A percentile compares a stretch with the other conserved stretches of the same genome.
phyloP scores from a whole-genome alignment of 2,797 vertebrate genomes.

The Microctenopoma lineatum region DNA sequence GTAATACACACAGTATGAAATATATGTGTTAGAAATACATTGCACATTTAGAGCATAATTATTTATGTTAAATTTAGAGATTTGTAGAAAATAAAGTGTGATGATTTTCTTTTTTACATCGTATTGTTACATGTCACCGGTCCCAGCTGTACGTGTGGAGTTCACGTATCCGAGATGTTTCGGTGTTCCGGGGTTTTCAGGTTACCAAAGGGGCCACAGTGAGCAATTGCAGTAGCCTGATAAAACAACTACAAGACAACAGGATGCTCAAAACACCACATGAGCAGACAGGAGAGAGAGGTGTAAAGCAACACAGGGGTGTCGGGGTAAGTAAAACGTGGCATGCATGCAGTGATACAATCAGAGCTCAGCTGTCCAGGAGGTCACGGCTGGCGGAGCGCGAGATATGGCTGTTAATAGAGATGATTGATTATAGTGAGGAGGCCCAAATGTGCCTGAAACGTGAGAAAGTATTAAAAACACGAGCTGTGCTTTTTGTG shows the following conservation, averaged over 20 bases:
- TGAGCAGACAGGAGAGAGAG: constrained; percentile 54
- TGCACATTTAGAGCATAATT: no score
- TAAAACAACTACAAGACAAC: constrained; percentile 68
- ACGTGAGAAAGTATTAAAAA: constrained; percentile 74
- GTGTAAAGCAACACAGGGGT: constrained; percentile 54
- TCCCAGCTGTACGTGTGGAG: constrained; percentile 7
- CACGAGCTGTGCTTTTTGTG: constrained; percentile 61
- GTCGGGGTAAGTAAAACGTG: constrained; percentile 69
- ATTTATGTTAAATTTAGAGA: no score
- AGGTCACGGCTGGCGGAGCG: constrained; percentile 76
- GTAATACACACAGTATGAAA: no score
- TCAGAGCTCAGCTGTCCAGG: constrained; percentile 79
- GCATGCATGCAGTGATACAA: constrained; percentile 72
- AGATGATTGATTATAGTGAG: constrained; percentile 79
- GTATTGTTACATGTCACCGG: neutral
- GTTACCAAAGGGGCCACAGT: constrained; percentile 54
- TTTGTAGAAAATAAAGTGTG: no score
- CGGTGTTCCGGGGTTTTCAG: constrained; percentile 45
- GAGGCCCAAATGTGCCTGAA: constrained; percentile 59
- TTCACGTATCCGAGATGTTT: constrained; percentile 27
- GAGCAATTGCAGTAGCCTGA: constrained; percentile 48
- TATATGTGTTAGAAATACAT: no score
- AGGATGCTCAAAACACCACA: constrained; percentile 50
- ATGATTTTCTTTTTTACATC: neutral
- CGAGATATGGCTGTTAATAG: constrained; percentile 79